Conservation (phyloP, 2,797 vertebrate genomes). For the Alectoris magna region DNA sequence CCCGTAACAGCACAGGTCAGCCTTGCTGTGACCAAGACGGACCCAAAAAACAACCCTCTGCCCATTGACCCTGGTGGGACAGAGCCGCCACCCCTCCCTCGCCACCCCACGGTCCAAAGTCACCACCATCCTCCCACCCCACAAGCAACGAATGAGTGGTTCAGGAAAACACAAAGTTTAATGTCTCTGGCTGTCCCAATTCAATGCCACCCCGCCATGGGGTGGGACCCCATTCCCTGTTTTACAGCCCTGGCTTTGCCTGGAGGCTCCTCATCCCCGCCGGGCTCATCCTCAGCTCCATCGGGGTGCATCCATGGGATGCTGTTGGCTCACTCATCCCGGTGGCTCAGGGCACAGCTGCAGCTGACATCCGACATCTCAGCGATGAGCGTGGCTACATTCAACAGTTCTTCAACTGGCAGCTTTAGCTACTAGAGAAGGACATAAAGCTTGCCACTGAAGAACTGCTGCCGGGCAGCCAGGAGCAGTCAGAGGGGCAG, state of each 20-base stretch:
- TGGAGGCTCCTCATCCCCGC: neutral
- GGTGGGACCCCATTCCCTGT: rapidly evolving
- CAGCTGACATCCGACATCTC: neutral
- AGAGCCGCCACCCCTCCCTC: neutral
- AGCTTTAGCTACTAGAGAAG: constrained; percentile 97
- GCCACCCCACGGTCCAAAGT: rapidly evolving
- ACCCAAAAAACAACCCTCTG: neutral
- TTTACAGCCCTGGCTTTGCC: neutral
- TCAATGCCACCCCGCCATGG: neutral
- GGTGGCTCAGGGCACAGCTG: rapidly evolving
- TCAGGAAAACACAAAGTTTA: constrained; percentile 35
- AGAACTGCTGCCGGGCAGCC: constrained; percentile 99
- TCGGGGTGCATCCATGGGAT: neutral
- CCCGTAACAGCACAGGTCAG: neutral
- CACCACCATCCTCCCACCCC: neutral
- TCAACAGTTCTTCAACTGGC: constrained; percentile 99
- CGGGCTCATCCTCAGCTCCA: neutral
- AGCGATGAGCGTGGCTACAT: constrained; percentile 84
- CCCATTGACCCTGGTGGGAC: rapidly evolving
- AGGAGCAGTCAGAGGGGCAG: constrained; percentile 62
- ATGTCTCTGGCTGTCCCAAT: neutral
- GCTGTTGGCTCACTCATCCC: neutral
- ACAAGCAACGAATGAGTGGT: neutral
- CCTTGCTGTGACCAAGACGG: neutral
- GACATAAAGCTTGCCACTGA: constrained; percentile 99